Base-by-base conservation (phyloP, 2,888 invertebrate genomes). In the Rambutsinella grinnellia region DNA sequence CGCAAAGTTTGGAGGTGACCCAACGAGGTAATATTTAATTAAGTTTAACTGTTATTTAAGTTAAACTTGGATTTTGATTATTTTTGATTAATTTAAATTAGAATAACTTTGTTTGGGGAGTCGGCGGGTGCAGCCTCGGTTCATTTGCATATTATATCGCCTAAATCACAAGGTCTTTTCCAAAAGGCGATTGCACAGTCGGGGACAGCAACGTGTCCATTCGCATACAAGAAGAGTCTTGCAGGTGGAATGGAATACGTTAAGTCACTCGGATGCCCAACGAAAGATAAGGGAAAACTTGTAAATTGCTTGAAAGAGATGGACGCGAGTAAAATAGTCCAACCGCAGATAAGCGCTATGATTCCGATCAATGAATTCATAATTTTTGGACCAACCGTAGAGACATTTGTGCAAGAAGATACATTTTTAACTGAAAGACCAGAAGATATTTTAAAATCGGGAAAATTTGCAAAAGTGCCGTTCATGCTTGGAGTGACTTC, bases 61-160 rank as follows among this genome's bases (percentile, higher is more conserved):
- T n/a, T n/a, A n/a, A n/a, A n/a, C n/a, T n/a, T n/a, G n/a, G n/a
- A n/a, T n/a, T n/a, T n/a, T n/a, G n/a, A n/a, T n/a, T n/a, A n/a
- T n/a, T n/a, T n/a, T n/a, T n/a, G n/a, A n/a, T n/a, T n/a, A n/a
- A n/a, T n/a, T n/a, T n/a, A n/a, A n/a, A n/a, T n/a, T n/a, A n/a
- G n/a, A n/a, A n/a, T n/a, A n/a, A 89, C 89, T 6, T 85, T 89
- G 80, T 88, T 89, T 82, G 89, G 89, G 47, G 87, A 86, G 81
- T 86, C 88, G 76, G 85, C 88, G 28, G 36, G 36, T 36, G 72
- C 62, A 1, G 72, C 63, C 3, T 69, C 76, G 3, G 76, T 76
- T 2, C 23, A 13, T 2, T 15, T 21, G 49, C 70, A 76, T 28
- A 65, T 77, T 19, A 15, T 70, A n/a, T 70, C 70, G 3, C 58